Evolutionary conservation across 2,888 invertebrate species (phyloP).

Genomic region (Trachelus stipa): DNA sequence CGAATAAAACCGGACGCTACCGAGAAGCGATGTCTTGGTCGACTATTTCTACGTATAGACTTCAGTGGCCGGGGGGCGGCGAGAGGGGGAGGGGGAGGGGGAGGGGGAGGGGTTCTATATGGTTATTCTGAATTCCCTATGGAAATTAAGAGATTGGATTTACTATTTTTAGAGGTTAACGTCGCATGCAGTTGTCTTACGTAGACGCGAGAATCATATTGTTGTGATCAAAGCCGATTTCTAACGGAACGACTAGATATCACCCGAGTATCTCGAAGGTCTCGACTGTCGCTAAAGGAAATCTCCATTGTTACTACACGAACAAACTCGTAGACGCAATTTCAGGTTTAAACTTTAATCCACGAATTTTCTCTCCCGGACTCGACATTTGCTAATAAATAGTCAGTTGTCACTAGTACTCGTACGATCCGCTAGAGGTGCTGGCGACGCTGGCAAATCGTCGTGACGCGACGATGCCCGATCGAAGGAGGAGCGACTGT

Average conservation of each 20-base stretch:
- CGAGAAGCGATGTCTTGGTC: neutral
- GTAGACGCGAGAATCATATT: neutral
- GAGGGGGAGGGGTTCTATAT: neutral
- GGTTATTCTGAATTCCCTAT: neutral
- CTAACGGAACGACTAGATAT: neutral
- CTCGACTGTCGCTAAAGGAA: neutral
- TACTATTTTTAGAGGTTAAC: neutral
- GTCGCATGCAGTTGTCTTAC: neutral
- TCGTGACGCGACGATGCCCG: neutral
- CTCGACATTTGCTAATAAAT: neutral
- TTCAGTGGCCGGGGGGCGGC: neutral
- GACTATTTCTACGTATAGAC: neutral
- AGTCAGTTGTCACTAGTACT: neutral
- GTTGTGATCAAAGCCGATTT: neutral
- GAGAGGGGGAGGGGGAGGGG: too few species aligned
- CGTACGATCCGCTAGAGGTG: neutral
- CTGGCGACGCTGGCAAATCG: neutral
- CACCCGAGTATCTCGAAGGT: neutral
- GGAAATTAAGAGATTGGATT: neutral
- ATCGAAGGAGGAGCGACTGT: neutral
- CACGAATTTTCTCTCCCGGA: neutral
- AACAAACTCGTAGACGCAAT: neutral
- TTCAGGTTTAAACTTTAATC: neutral
- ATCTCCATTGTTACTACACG: neutral
- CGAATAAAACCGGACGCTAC: slow-evolving; percentile 14